Evolutionary conservation across 2,113 vertebrate species (phyloP), one percentile per base, ranked within the genome.

Genomic region (Gallinago undulata): DNA sequence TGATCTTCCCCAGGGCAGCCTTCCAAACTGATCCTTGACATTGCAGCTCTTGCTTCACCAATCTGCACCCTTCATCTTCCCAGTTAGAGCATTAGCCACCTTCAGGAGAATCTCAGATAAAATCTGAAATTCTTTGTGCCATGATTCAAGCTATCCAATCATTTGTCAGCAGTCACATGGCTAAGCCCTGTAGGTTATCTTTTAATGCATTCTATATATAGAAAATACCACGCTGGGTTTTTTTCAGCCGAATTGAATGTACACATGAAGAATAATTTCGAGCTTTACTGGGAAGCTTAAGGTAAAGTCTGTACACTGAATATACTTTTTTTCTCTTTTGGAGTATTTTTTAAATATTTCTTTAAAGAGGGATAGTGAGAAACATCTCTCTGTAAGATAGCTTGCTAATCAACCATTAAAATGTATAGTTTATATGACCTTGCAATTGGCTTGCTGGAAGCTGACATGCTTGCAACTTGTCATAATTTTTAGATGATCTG

Each of bases 371-470:
- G 13, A 64, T 43, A 87, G 33, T 69, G 31, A 94, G 47, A 93
- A 93, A 87, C 18, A 81, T 41, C 13, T 5, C 62, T 60, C 43
- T 47, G 22, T n/a, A 82, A 59, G 50, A 31, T 24, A 19, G 19
- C 66, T 79, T 78, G 48, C n/a, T 89, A 86, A 82, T 95, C 81
- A 72, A 74, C 57, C 60, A 69, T 50, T 89, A 79, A 68, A 94
- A 95, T 50, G 23, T 45, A 75, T 75, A 72, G 53, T 90, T 81
- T 79, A 87, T 89, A 73, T 74, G 76, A 55, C 31, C 31, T 68
- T 67, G 18, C 72, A 84, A 72, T 88, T 94, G 96, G 28, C 33
- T 80, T 84, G 14, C 70, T 87, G 66, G 72, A 89, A 96, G 66
- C 56, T 87, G 31, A 87, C 39, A 69, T 33, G 8, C 19, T 89